A percentile compares a stretch with the other conserved stretches of the same genome.
Conservation (phyloP, 2,797 vertebrate genomes). For the Melanotaenia parkinsoni region DNA sequence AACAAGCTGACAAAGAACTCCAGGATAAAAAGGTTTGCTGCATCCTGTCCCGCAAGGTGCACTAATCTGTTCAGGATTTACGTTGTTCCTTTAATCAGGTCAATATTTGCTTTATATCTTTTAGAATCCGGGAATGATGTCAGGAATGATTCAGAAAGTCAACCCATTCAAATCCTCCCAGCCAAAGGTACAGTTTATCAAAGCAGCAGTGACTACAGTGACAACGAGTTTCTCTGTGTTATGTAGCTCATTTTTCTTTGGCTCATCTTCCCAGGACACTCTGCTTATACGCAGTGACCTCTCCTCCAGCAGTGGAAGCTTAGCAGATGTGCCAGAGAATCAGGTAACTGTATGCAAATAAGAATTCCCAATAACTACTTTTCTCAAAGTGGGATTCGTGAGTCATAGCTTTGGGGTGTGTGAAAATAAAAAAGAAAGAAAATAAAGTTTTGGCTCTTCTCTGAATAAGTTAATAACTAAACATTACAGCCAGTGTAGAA, state of each 20-base stretch:
- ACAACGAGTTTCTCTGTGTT: neutral
- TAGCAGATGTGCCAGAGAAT: constrained; percentile 41
- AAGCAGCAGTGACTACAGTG: neutral
- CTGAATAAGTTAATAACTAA: too few species aligned
- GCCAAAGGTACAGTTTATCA: constrained; percentile 46
- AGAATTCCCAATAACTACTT: neutral
- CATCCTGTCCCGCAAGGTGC: too few species aligned
- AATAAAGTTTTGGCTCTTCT: too few species aligned
- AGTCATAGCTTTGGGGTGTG: too few species aligned
- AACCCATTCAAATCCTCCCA: constrained; percentile 71
- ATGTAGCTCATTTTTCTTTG: neutral
- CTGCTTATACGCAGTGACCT: constrained; percentile 25
- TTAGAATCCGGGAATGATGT: constrained; percentile 55
- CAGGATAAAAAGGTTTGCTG: constrained; percentile 46
- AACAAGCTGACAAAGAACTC: constrained; percentile 9
- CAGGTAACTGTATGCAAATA: constrained; percentile 38
- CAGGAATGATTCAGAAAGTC: constrained; percentile 70
- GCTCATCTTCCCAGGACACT: constrained; percentile 31
- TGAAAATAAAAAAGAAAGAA: too few species aligned
- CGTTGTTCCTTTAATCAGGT: neutral
- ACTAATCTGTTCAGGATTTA: neutral
- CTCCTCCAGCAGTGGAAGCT: constrained; percentile 48
- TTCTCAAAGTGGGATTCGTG: neutral
- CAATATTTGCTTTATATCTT: neutral
- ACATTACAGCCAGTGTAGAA: too few species aligned